Conservation (phyloP, 2,113 vertebrate genomes). For the Hymenochirus boettgeri region DNA sequence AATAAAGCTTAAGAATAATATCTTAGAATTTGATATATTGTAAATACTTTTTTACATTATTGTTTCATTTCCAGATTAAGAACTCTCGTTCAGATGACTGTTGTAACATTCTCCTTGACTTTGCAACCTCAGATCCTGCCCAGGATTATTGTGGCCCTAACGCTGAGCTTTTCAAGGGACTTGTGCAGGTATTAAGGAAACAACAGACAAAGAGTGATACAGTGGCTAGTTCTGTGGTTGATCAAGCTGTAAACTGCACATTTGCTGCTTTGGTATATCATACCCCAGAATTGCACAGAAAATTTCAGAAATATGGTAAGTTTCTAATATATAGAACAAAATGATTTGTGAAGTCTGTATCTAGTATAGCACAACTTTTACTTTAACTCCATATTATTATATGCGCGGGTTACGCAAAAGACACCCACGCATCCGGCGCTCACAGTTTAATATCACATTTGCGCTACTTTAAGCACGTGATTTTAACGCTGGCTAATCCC, state of each 20-base stretch:
- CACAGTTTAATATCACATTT: too few relatives aligned
- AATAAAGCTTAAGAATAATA: background rate
- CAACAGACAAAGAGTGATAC: slow-evolving; percentile 83
- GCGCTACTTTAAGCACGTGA: too few relatives aligned
- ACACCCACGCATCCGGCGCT: too few relatives aligned
- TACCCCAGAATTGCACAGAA: slow-evolving; percentile 79
- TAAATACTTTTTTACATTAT: slow-evolving; percentile 31
- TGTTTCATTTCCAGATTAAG: slow-evolving; percentile 57
- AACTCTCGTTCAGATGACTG: slow-evolving; percentile 60
- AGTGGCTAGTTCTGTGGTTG: slow-evolving; percentile 78
- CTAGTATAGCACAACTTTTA: too few relatives aligned
- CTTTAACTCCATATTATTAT: too few relatives aligned
- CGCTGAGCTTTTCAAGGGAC: slow-evolving; percentile 79
- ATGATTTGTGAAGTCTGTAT: too few relatives aligned
- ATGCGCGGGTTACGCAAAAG: too few relatives aligned
- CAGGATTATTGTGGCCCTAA: slow-evolving; percentile 72
- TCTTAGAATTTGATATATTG: slow-evolving; percentile 1
- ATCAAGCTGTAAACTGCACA: slow-evolving; percentile 93
- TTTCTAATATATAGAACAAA: slow-evolving; percentile 29
- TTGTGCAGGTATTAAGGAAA: slow-evolving; percentile 83
- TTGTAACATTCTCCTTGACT: slow-evolving; percentile 78
- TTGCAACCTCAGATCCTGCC: slow-evolving; percentile 85
- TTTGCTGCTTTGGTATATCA: slow-evolving; percentile 96
- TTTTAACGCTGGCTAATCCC: too few relatives aligned
- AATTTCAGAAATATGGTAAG: slow-evolving; percentile 86